These are phyloP conservation scores for Malurus splendens DNA, from an alignment of 2,797 vertebrate species.

Conservation along the genomic window DNA sequence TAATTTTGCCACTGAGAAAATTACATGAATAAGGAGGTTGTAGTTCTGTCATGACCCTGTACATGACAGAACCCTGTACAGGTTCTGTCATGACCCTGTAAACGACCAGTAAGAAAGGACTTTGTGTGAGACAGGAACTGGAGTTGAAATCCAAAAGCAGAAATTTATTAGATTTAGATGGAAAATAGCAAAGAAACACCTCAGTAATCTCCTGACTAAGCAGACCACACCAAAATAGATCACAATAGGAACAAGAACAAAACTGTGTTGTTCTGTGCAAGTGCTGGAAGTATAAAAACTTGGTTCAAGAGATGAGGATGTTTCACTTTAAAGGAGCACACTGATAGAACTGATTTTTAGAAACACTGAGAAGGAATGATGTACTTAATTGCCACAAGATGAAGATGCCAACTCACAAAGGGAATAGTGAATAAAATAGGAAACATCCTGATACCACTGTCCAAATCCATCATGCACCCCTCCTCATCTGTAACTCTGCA, in stretches of 20 bases:
- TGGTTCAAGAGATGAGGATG: not conserved
- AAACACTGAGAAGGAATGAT: not conserved
- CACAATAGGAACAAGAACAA: not conserved
- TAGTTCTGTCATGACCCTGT: not conserved
- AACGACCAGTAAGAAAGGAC: not conserved
- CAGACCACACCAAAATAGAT: not conserved
- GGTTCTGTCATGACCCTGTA: not conserved
- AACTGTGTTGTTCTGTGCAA: not conserved
- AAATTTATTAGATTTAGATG: not conserved
- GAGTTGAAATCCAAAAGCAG: not conserved
- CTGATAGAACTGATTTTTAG: not conserved
- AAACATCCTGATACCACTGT: not conserved
- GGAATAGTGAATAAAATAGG: not conserved
- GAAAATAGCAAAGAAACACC: not conserved
- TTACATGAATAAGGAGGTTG: not conserved
- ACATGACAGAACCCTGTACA: not conserved
- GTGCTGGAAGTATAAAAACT: not conserved
- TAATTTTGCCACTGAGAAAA: not conserved
- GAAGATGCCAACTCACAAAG: not conserved
- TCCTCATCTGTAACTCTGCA: not conserved
- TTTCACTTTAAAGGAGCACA: not conserved
- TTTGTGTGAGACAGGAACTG: not conserved
- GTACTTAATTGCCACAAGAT: not conserved
- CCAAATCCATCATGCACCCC: not conserved
- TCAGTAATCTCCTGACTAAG: not conserved